A percentile compares a stretch with the other conserved stretches of the same genome.
These are phyloP conservation scores for Azorinus chamasolen DNA, from an alignment of 2,888 invertebrate species.

Conservation along the genomic window DNA sequence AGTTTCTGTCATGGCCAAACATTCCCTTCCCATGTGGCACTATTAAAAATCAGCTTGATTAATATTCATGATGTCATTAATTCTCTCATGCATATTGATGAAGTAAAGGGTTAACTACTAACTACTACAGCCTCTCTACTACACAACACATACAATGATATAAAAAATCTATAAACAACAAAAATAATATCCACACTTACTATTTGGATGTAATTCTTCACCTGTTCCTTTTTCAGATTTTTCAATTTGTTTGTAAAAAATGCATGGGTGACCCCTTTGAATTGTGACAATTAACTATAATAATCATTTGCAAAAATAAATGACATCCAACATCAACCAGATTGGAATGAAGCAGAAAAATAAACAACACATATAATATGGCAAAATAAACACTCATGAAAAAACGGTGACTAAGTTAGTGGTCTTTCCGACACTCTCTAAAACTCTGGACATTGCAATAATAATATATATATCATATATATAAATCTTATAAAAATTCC, in stretches of 20 bases:
- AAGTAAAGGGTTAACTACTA: constrained; percentile 1
- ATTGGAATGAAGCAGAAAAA: constrained; percentile 53
- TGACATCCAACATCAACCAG: constrained; percentile 8
- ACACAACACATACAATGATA: constrained; percentile 45
- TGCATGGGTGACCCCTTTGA: not conserved
- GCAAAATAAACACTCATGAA: constrained; percentile 6
- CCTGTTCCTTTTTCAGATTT: too few relatives aligned
- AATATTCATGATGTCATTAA: too few relatives aligned
- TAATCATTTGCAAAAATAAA: constrained; percentile 11
- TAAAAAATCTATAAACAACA: constrained; percentile 52
- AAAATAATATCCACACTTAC: constrained; percentile 13
- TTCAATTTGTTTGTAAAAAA: too few relatives aligned
- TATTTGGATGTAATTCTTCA: too few relatives aligned
- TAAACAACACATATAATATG: constrained; percentile 45
- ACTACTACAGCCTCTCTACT: constrained; percentile 1
- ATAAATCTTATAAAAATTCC: constrained; percentile 22
- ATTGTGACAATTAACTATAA: constrained; percentile 3
- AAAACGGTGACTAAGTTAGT: constrained; percentile 10
- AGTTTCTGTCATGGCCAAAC: too few relatives aligned
- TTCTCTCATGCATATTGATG: too few relatives aligned
- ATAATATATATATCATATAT: constrained; percentile 6
- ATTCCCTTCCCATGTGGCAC: too few relatives aligned
- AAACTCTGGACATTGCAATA: constrained; percentile 4
- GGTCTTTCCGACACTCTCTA: not conserved
- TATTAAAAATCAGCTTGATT: too few relatives aligned